Evolutionary conservation across 2,797 vertebrate species (phyloP), one percentile per base, ranked within the genome.

Genomic region (Cyprinella venusta): DNA sequence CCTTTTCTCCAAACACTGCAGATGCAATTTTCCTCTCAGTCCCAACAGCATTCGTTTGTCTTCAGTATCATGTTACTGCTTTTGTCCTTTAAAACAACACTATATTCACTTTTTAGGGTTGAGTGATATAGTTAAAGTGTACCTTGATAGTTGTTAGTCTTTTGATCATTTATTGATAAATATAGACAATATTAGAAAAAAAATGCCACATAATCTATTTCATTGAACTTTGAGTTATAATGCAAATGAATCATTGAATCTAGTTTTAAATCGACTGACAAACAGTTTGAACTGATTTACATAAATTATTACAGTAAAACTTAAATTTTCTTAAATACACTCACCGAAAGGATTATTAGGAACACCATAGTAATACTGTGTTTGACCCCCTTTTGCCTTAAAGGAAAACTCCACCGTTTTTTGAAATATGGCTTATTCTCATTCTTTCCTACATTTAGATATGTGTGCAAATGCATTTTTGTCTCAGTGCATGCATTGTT

Each of bases 1-100:
- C 40, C 50, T 63, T 81, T 68, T 48, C 42, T 76, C 63, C 63
- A 50, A 48, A 80, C 82, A 50, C 78, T 72, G 48, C 65, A 72
- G 38, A 69, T 79, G n/a, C 65, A 81, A 61, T 71, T 67, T 76
- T 54, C 59, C 54, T 70, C n/a, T 59, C 72, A 81, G 24, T 36
- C 67, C 30, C 6, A 56, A 65, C 76, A 30, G 68, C 16, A 12
- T 74, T 64, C 33, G 13, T n/a, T 56, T 64, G 6, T 63, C 4
- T 26, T 45, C 15, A 74, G 33, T 18, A 7, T 76, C 33, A 69
- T 79, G 54, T 61, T 65, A 78, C 40, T 78, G 45, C 50, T 52
- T 82, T 65, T 30, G 26, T 78, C 30, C 56, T 64, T 48, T 77
- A 77, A 42, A 77, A 67, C 67, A 18, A 12, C 8, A 54, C n/a